Percentiles rank a stretch among this genome's conserved stretches.
These are phyloP conservation scores for Oplegnathus fasciatus DNA, from an alignment of 2,113 vertebrate genomes.

Conservation along the genomic window DNA sequence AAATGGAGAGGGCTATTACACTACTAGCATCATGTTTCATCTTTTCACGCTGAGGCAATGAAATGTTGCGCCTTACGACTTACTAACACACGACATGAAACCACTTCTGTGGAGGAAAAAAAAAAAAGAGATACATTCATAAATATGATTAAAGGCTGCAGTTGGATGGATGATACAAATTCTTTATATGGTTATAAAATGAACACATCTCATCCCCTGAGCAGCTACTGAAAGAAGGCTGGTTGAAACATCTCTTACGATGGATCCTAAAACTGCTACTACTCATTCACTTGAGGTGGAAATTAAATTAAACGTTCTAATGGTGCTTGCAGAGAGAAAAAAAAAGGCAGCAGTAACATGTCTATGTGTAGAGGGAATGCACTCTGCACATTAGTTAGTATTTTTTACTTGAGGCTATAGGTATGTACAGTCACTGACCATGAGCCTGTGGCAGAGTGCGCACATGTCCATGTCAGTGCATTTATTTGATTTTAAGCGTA, in stretches of 20 bases:
- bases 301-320: conserved; percentile 48
- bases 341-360: not conserved
- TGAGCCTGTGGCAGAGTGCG: conserved; percentile 17
- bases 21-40: conserved; percentile 72
- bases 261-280: conserved; percentile 21
- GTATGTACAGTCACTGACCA: conserved; percentile 52
- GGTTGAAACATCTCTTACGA: conserved; percentile 29
- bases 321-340: conserved; percentile 8
- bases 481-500: conserved; percentile 65
- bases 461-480: conserved; percentile 54
- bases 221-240: conserved; percentile 12
- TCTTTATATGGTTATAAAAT: conserved; percentile 57
- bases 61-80: conserved; percentile 64
- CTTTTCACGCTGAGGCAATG: conserved; percentile 68
- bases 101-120: conserved; percentile 40
- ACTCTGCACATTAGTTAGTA: not conserved
- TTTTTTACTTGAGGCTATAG: conserved; percentile 14
- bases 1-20: conserved; percentile 73
- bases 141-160: conserved; percentile 66
- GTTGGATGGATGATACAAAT: conserved; percentile 46
- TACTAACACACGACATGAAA: conserved; percentile 64
- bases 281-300: conserved; percentile 16
- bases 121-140: conserved; percentile 45
- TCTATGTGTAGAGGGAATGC: conserved; percentile 13
- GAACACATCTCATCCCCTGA: conserved; percentile 45